Conservation (phyloP, 2,797 vertebrate species). For the Cynopterus sphinx region DNA sequence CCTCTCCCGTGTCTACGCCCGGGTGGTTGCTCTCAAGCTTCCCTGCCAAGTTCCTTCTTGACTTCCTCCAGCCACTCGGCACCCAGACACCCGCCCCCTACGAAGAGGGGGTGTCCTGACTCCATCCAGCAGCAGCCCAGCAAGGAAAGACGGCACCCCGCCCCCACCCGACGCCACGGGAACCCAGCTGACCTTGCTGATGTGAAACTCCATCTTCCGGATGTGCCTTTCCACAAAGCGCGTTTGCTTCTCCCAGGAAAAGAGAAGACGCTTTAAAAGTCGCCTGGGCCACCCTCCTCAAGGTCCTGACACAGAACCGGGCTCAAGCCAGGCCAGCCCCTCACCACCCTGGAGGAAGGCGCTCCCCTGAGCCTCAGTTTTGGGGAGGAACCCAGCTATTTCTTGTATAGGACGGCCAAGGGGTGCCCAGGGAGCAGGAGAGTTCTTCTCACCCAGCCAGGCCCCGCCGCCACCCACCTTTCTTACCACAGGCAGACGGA, state of each 20-base stretch:
- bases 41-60: not conserved
- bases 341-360: not conserved
- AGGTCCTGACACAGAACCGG: not conserved
- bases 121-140: not conserved
- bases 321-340: not conserved
- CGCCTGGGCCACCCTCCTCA: not conserved
- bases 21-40: too few species aligned
- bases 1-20: not conserved
- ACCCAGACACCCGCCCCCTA: not conserved
- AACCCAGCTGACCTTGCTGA: slow-evolving; percentile 91
- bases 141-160: not conserved
- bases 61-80: not conserved
- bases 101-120: too few species aligned
- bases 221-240: slow-evolving; percentile 93
- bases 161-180: not conserved
- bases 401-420: not conserved
- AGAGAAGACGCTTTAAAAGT: not conserved
- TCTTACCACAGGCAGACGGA: accelerated
- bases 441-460: accelerated
- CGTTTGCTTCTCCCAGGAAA: slow-evolving; percentile 89
- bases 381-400: not conserved
- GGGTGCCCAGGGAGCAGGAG: accelerated
- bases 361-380: not conserved
- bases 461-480: not conserved
- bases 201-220: slow-evolving; percentile 95